Percentiles rank a stretch among this genome's conserved stretches.
Conservation (phyloP, 2,888 invertebrate species). For the Mantis religiosa region DNA sequence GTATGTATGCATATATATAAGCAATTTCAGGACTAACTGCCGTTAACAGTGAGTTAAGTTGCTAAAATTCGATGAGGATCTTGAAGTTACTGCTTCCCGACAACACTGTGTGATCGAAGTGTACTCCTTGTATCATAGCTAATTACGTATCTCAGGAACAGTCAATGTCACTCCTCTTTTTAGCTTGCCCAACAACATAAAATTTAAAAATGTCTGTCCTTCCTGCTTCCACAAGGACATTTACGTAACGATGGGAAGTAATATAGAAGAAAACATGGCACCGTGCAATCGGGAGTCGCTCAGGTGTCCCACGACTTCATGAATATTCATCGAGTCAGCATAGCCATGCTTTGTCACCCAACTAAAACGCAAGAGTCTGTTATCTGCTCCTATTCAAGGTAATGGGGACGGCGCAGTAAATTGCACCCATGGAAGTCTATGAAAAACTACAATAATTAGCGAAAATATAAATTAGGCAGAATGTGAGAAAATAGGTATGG, state of each 20-base stretch:
- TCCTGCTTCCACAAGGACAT: background rate
- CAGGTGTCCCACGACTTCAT: conserved; percentile 15
- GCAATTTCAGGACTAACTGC: too few relatives aligned
- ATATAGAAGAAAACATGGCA: background rate
- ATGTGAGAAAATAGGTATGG: background rate
- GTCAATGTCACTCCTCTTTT: background rate
- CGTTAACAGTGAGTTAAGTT: too few relatives aligned
- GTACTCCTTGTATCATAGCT: background rate
- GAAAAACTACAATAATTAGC: background rate
- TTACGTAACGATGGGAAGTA: background rate
- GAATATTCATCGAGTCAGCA: conserved; percentile 24
- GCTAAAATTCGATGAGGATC: too few relatives aligned
- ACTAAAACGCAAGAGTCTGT: conserved; percentile 21
- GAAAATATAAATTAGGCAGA: background rate
- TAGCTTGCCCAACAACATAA: background rate
- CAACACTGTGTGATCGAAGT: too few relatives aligned
- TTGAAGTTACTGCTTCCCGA: too few relatives aligned
- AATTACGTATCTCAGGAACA: background rate
- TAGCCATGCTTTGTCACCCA: conserved; percentile 31
- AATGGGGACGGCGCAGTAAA: background rate
- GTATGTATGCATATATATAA: too few relatives aligned
- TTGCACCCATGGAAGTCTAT: background rate
- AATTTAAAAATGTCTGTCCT: background rate
- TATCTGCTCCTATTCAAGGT: background rate
- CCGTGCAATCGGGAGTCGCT: background rate